Evolutionary conservation across 1,140 invertebrate genomes (phyloP).

Genomic region (Calliphora vicina): DNA sequence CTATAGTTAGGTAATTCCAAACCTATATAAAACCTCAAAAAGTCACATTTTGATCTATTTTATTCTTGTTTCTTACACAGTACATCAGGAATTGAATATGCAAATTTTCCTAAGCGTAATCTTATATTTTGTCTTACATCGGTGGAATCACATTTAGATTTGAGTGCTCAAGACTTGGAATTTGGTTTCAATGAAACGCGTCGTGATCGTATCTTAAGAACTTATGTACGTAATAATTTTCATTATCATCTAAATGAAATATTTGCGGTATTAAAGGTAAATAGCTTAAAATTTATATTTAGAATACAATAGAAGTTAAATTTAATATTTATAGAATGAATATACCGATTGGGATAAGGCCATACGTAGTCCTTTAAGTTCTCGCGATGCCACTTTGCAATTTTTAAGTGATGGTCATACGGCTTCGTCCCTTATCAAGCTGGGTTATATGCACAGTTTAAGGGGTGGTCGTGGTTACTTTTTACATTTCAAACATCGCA

Average conservation of each 20-base stretch:
- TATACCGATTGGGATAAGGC: constrained; percentile 92
- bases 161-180: constrained; percentile 79
- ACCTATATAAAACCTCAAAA: too few species aligned
- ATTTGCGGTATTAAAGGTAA: constrained; percentile 80
- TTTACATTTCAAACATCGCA: constrained; percentile 87
- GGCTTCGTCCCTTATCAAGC: constrained; percentile 79
- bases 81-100: constrained; percentile 76
- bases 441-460: constrained; percentile 82
- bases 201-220: constrained; percentile 83
- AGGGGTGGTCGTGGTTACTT: constrained; percentile 82
- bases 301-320: neutral
- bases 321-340: constrained; percentile 70
- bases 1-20: constrained; percentile 63
- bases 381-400: constrained; percentile 78
- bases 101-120: constrained; percentile 83
- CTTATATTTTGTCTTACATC: constrained; percentile 80
- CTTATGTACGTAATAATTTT: constrained; percentile 88
- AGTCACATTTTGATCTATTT: neutral
- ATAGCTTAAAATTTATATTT: neutral
- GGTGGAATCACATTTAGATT: constrained; percentile 78
- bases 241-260: constrained; percentile 90
- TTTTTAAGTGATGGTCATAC: constrained; percentile 88
- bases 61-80: constrained; percentile 55
- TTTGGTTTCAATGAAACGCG: constrained; percentile 86
- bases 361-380: constrained; percentile 76